Evolutionary conservation across 1,140 invertebrate genomes (phyloP), one percentile per base, ranked within the genome.

Genomic region (Drosophila bifasciata): DNA sequence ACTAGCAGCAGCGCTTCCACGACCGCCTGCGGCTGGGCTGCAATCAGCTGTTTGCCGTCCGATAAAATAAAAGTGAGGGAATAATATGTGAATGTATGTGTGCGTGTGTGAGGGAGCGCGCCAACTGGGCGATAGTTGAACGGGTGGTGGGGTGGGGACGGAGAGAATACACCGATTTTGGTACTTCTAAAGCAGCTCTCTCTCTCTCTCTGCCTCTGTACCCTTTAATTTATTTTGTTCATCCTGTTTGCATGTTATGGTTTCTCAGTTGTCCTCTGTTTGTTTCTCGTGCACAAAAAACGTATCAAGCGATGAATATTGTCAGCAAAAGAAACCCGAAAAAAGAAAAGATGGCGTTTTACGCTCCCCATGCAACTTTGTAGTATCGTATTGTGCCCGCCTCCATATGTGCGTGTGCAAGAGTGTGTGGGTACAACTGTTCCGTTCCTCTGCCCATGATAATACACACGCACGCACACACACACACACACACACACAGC

Each of bases 261-360:
- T 16, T 59, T 46, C 45, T 60, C 57, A 60, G 60, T 41, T 62
- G 69, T 57, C 46, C 45, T 53, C 61, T 23, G 40, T 51, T 55
- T 28, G 52, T 59, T 60, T 48, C 49, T 25, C 44, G 41, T 23
- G 55, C 63, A 64, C 61, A 43, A 63, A 78, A 83, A 83, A 70
- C 62, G 70, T 71, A 76, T 79, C 64, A 88, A 79, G 73, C 75
- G 84, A 86, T 88, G 75, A 86, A 88, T 88, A 78, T 72, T 71
- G 79, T 79, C 75, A 74, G 76, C 77, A 86, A 79, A 83, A 83
- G 79, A 69, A 77, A 86, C 79, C 69, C 73, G 77, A 77, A 83
- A 83, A 86, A 86, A 79, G 86, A 81, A 76, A 83, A 86, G 84
- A 86, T 88, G 84, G 78, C 74, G 83, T 78, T 86, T 32, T 76